Evolutionary conservation across 2,888 invertebrate genomes (phyloP), one percentile per base, ranked within the genome.

Genomic region (Eumerus sabulonum): DNA sequence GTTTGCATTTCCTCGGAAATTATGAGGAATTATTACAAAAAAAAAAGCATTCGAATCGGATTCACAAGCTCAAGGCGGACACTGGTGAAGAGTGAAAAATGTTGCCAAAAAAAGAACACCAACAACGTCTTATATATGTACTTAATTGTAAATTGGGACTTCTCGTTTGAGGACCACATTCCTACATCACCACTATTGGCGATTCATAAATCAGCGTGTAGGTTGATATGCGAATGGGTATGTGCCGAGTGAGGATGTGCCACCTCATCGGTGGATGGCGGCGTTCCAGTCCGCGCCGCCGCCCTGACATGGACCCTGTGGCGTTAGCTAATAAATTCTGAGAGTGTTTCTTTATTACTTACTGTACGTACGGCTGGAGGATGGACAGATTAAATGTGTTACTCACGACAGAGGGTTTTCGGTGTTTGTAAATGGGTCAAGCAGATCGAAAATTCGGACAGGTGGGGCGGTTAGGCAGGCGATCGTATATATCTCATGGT

Each of bases 271-370:
- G 50, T 47, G 35, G 63, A 60, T 13, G 42, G 9, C 12, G 51
- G 16, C 44, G 9, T 40, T 7, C 2, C 36, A 17, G 16, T 11
- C 27, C 27, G 27, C 27, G 53, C 16, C 16, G 53, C 16, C 16
- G 38, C 0, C 16, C 42, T 68, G 50, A 45, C 53, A 38, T 50
- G 68, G 53, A 63, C 38, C 79, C 79, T 74, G 79, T 60, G 79
- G 79, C 79, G 79, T 79, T 74, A 79, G 79, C 74, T 70, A 79
- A 79, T 79, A 79, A 74, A 74, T 79, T 79, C 38, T 36, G 44
- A 53, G 42, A 79, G 68, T 64, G 68, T 79, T 74, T 54, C 68
- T 51, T 42, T 16, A 53, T 50, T 53, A 67, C 48, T 64, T 70
- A 53, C 11, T 12, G 42, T 50, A 66, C 66, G 18, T 50, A 67